Evolutionary conservation across 2,888 invertebrate species (phyloP).

Genomic region (Allygus modestus): DNA sequence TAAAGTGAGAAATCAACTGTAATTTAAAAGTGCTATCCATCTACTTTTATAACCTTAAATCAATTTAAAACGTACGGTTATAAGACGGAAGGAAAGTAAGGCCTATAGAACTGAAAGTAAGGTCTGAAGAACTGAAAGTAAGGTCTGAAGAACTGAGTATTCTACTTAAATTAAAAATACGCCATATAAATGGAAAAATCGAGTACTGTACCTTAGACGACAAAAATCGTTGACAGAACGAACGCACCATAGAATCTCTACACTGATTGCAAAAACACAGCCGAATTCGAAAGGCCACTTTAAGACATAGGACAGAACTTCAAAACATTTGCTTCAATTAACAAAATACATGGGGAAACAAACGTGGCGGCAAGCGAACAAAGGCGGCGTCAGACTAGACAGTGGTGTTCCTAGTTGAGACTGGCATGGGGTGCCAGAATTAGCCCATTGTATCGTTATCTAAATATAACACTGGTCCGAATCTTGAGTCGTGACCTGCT

Average conservation of each 20-base stretch:
- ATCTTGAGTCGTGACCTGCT: background rate
- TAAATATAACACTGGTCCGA: background rate
- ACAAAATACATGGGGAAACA: background rate
- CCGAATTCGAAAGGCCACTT: background rate
- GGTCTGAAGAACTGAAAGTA: too few relatives aligned
- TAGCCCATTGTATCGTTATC: conserved; percentile 46
- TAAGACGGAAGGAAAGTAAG: too few relatives aligned
- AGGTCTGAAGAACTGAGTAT: too few relatives aligned
- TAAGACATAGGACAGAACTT: background rate
- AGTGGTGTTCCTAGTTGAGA: conserved; percentile 1
- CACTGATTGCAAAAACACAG: conserved; percentile 20
- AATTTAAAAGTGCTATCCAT: too few relatives aligned
- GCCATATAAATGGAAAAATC: too few relatives aligned
- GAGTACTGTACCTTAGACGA: background rate
- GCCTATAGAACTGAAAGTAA: too few relatives aligned
- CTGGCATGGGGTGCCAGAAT: conserved; percentile 16
- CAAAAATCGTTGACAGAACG: background rate
- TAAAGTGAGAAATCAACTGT: too few relatives aligned
- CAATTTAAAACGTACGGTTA: too few relatives aligned
- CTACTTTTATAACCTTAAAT: too few relatives aligned
- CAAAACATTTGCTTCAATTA: too few relatives aligned
- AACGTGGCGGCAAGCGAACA: background rate
- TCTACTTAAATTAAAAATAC: too few relatives aligned
- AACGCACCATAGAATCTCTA: conserved; percentile 7
- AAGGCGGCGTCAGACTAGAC: background rate